Base-by-base conservation (phyloP, 2,888 invertebrate species). In the Drosophila macrospina region DNA sequence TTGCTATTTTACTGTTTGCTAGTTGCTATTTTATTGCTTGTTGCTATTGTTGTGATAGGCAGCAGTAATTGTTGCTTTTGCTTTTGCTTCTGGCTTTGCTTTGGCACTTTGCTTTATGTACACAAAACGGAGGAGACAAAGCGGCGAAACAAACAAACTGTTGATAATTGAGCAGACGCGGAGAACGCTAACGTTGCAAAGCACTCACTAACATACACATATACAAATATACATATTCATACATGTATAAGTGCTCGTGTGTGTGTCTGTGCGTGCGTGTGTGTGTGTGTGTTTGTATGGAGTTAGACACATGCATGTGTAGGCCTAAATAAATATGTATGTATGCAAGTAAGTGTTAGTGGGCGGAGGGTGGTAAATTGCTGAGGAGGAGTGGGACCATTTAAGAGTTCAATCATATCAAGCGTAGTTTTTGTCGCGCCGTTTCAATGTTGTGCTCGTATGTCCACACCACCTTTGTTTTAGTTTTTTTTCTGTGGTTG, bases 331-430 rank as follows among this genome's bases (percentile, higher is more conserved):
- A 28, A 28, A 8, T 26, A 41, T 37, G 41, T 61, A 13, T 8
- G 10, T 42, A 24, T n/a, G 10, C 24, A 15, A 11, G 37, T 11
- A 15, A 24, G 37, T 54, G 39, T 24, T 24, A 16, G 45, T 20
- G 41, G 50, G 60, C 56, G 42, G 36, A 36, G 24, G 16, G 56
- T 34, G 47, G 42, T 15, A 55, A 55, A 44, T 55, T 47, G 20
- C 15, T 56, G 16, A 20, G 28, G 20, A 13, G 24, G 55, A 61
- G 45, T 41, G 65, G 59, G 75, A 55, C 57, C 69, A 74, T 84
- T 82, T 78, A 81, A 74, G 73, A 81, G 81, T 84, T 82, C 79
- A 84, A 84, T 82, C 84, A 81, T 81, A 78, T 74, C 79, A 81
- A 75, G 73, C 78, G 78, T 70, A 64, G 82, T 68, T 71, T 76